A percentile compares a stretch with the other conserved stretches of the same genome.
phyloP scores from a whole-genome alignment of 1,140 invertebrate genomes.

The Scaptomyza graminum region DNA sequence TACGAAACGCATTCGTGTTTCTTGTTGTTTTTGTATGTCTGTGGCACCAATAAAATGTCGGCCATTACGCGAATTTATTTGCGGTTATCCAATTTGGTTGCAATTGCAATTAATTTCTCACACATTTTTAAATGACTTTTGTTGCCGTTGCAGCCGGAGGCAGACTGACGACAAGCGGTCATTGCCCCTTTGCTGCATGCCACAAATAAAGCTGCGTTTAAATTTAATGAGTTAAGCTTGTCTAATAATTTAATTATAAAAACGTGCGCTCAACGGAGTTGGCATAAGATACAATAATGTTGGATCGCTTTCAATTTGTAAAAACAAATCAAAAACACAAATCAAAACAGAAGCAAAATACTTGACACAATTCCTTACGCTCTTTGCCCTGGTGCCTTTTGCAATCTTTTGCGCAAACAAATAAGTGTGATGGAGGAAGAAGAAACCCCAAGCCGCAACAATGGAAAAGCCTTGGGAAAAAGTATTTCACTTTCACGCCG shows the following conservation, averaged over 20 bases:
- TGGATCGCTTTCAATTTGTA: constrained; percentile 1
- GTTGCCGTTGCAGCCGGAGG: constrained; percentile 10
- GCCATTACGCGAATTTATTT: constrained; percentile 56
- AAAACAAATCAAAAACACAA: constrained; percentile 18
- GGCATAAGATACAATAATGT: constrained; percentile 3
- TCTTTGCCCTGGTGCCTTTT: constrained; percentile 20
- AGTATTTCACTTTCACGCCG: constrained; percentile 78
- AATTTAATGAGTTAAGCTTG: constrained; percentile 9
- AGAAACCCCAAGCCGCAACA: constrained; percentile 56
- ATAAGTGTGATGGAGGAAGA: constrained; percentile 11
- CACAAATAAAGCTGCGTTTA: constrained; percentile 15
- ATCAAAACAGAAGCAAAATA: constrained; percentile 37
- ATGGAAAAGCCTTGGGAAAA: constrained; percentile 74
- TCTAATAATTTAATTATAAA: constrained; percentile 24
- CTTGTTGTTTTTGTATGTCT: neutral
- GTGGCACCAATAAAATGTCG: constrained; percentile 36
- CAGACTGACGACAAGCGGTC: neutral
- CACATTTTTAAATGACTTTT: constrained; percentile 67
- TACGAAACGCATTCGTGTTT: constrained; percentile 10
- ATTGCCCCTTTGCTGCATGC: constrained; percentile 4
- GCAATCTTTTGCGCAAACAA: constrained; percentile 61
- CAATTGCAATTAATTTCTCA: constrained; percentile 76
- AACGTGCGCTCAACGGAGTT: neutral
- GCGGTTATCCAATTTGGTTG: constrained; percentile 66
- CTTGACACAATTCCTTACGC: constrained; percentile 67